Percentiles rank a stretch among this genome's conserved stretches.
Conservation (phyloP, 1,140 invertebrate genomes). For the Euwallacea fornicatus region DNA sequence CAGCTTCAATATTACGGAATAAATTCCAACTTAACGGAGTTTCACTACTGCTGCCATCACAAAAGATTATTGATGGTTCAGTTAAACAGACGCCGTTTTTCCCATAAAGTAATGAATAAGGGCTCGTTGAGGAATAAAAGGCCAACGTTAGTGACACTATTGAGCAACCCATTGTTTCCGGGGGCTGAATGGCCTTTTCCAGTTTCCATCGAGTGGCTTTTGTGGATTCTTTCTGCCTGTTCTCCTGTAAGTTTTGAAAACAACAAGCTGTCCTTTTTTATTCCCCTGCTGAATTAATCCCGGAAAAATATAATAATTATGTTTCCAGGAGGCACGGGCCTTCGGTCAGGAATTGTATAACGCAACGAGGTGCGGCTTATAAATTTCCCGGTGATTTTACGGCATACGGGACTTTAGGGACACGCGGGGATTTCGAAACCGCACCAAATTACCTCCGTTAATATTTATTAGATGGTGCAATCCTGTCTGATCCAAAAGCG, state of each 20-base stretch:
- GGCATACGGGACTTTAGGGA: slow-evolving; percentile 9
- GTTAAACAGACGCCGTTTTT: too few species aligned
- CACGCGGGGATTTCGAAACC: slow-evolving; percentile 1
- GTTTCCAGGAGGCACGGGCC: not conserved
- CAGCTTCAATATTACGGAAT: too few species aligned
- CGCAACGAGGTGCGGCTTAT: slow-evolving; percentile 12
- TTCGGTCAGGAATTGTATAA: not conserved
- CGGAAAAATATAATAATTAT: not conserved
- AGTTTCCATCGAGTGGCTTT: slow-evolving; percentile 1
- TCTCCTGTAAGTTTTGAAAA: too few species aligned
- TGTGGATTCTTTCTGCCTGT: not conserved
- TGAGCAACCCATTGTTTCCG: slow-evolving; percentile 10
- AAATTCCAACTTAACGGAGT: too few species aligned
- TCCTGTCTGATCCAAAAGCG: slow-evolving; percentile 6
- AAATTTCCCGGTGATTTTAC: slow-evolving; percentile 16
- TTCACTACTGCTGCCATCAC: too few species aligned
- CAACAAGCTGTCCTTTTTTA: too few species aligned
- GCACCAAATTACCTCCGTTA: slow-evolving; percentile 6
- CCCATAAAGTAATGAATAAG: too few species aligned
- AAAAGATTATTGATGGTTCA: too few species aligned
- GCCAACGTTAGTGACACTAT: slow-evolving; percentile 15
- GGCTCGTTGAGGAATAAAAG: slow-evolving; percentile 8
- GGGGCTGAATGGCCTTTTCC: not conserved
- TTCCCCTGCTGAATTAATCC: too few species aligned
- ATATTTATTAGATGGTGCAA: slow-evolving; percentile 20